Conservation (phyloP, 2,797 vertebrate genomes). For the Pantherophis alleghaniensis region DNA sequence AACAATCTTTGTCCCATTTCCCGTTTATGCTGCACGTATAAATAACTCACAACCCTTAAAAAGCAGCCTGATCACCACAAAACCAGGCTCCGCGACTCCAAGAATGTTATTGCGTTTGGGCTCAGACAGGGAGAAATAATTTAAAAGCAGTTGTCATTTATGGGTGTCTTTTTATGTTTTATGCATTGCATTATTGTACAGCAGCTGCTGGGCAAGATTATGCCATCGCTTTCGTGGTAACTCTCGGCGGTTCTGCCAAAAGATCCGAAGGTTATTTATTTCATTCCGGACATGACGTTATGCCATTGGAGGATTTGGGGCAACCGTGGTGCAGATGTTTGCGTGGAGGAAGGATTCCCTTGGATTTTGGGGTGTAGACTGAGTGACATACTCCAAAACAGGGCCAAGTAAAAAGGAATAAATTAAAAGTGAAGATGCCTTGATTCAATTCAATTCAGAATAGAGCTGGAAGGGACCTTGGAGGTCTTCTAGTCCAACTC, state of each 20-base stretch:
- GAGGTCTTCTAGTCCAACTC: no score
- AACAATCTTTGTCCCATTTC: slow-evolving; percentile 52
- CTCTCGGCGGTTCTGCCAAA: not conserved
- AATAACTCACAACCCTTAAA: slow-evolving; percentile 49
- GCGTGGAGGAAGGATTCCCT: not conserved
- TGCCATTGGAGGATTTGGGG: not conserved
- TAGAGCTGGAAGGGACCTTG: no score
- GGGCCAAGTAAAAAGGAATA: not conserved
- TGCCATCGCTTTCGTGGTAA: slow-evolving; percentile 42
- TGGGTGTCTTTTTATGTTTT: slow-evolving; percentile 58
- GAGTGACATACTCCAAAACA: not conserved
- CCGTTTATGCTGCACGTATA: slow-evolving; percentile 55
- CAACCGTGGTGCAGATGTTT: not conserved
- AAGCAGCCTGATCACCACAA: slow-evolving; percentile 29
- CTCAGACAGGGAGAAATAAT: slow-evolving; percentile 63
- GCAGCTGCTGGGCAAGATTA: slow-evolving; percentile 38
- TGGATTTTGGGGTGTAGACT: not conserved
- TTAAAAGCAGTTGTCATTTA: slow-evolving; percentile 58
- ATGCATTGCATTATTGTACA: slow-evolving; percentile 50
- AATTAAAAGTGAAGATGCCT: not conserved
- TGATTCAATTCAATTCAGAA: not conserved
- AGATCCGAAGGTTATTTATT: not conserved
- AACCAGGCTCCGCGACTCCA: not conserved
- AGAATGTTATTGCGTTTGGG: slow-evolving; percentile 48
- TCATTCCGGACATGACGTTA: not conserved